Conservation (phyloP, 2,888 invertebrate genomes). For the Habroteleia sp. region DNA sequence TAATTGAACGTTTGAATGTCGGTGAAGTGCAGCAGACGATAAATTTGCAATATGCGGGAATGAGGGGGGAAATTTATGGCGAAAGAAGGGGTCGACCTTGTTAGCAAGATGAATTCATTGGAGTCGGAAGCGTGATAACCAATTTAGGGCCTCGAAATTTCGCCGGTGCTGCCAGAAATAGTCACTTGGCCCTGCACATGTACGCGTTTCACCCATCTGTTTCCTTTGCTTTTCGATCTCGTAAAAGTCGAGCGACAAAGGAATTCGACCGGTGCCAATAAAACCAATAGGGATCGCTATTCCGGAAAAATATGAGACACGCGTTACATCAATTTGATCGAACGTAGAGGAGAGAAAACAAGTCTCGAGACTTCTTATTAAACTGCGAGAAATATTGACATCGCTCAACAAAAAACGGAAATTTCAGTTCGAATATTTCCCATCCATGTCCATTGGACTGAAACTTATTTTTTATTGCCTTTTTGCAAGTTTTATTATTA, state of each 20-base stretch:
- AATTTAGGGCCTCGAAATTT: conserved; percentile 79
- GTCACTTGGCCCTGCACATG: conserved; percentile 62
- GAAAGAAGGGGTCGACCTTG: conserved; percentile 71
- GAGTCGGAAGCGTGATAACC: conserved; percentile 75
- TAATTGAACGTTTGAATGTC: neutral
- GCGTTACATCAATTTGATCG: conserved; percentile 6
- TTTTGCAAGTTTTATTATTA: too few relatives aligned
- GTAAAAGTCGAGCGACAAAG: conserved; percentile 26
- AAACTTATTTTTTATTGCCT: too few relatives aligned
- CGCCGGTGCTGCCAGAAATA: conserved; percentile 77
- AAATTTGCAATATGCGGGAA: neutral
- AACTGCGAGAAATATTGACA: neutral
- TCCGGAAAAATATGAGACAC: conserved; percentile 18
- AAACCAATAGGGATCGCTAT: conserved; percentile 14
- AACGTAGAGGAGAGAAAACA: too few relatives aligned
- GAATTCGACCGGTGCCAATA: conserved; percentile 21
- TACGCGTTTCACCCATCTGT: conserved; percentile 40
- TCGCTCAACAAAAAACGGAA: conserved; percentile 1
- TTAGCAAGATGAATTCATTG: conserved; percentile 70
- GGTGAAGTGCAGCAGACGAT: neutral
- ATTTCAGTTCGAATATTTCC: neutral
- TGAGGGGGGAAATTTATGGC: conserved; percentile 2
- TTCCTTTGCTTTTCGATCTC: conserved; percentile 56
- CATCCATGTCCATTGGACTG: too few relatives aligned
- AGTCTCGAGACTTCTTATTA: too few relatives aligned